These are phyloP conservation scores for Parapsyche elsis DNA, from an alignment of 1,140 invertebrate genomes.

Conservation along the genomic window DNA sequence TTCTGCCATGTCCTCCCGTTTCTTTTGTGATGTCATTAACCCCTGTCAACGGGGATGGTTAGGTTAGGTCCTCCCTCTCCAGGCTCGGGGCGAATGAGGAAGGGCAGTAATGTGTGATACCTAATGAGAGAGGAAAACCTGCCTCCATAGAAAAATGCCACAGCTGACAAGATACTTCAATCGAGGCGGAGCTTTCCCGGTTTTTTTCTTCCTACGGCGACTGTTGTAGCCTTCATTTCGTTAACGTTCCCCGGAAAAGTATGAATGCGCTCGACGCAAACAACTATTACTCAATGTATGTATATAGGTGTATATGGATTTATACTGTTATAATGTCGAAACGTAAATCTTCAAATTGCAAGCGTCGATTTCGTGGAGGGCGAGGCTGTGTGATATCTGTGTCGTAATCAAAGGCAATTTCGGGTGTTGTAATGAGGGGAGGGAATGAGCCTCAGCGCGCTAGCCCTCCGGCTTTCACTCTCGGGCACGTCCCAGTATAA, in stretches of 20 bases:
- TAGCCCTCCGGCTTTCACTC: conserved; percentile 6
- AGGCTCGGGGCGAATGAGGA: conserved; percentile 29
- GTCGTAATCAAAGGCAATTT: conserved; percentile 52
- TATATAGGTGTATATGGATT: too few species aligned
- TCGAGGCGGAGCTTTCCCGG: conserved; percentile 5
- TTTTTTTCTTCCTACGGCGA: too few species aligned
- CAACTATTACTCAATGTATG: too few species aligned
- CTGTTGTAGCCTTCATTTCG: too few species aligned
- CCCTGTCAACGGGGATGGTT: conserved; percentile 29
- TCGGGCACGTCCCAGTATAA: conserved; percentile 39
- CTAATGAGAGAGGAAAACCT: conserved; percentile 15
- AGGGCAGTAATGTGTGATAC: conserved; percentile 40
- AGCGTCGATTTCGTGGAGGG: background rate
- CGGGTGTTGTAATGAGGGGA: conserved; percentile 19
- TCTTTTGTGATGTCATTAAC: conserved; percentile 51
- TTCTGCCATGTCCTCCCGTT: conserved; percentile 44
- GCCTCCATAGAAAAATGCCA: conserved; percentile 3
- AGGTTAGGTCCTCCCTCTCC: background rate
- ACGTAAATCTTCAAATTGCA: background rate
- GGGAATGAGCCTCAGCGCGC: background rate
- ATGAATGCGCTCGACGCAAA: too few species aligned
- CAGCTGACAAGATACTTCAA: conserved; percentile 34
- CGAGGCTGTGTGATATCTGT: conserved; percentile 37
- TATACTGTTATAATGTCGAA: too few species aligned
- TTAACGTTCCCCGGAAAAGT: too few species aligned